Conservation (phyloP, 2,888 invertebrate genomes). For the Conomelus anceps region DNA sequence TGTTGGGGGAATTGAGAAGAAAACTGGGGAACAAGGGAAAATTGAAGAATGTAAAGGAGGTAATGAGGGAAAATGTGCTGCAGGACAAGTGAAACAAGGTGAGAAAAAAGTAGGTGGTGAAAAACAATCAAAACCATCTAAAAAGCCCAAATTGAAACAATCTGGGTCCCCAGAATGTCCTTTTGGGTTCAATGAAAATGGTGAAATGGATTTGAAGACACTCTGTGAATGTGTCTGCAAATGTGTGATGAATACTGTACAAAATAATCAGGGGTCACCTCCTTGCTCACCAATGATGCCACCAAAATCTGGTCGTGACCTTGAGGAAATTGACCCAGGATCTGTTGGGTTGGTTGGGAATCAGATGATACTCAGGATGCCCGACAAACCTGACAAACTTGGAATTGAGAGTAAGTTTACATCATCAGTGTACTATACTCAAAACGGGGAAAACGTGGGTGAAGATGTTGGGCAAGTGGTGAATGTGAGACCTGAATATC, state of each 20-base stretch:
- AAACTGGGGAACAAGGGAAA: no score
- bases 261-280: not conserved
- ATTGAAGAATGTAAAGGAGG: no score
- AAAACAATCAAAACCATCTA: not conserved
- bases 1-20: no score
- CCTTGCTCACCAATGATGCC: not conserved
- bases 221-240: not conserved
- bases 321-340: not conserved
- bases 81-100: no score
- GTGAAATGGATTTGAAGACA: not conserved
- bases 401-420: not conserved
- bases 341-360: not conserved
- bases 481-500: not conserved
- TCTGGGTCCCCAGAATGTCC: not conserved
- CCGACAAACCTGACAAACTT: not conserved
- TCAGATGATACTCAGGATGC: not conserved
- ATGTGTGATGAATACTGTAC: not conserved
- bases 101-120: no score
- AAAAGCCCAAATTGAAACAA: not conserved
- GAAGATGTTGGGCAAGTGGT: conserved; percentile 1
- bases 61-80: no score
- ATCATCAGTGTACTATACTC: conserved; percentile 17
- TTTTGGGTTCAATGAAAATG: not conserved
- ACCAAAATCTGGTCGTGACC: not conserved
- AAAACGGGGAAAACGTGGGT: not conserved